Evolutionary conservation across 2,113 vertebrate species (phyloP).

Genomic region (Percopsis transmontana): DNA sequence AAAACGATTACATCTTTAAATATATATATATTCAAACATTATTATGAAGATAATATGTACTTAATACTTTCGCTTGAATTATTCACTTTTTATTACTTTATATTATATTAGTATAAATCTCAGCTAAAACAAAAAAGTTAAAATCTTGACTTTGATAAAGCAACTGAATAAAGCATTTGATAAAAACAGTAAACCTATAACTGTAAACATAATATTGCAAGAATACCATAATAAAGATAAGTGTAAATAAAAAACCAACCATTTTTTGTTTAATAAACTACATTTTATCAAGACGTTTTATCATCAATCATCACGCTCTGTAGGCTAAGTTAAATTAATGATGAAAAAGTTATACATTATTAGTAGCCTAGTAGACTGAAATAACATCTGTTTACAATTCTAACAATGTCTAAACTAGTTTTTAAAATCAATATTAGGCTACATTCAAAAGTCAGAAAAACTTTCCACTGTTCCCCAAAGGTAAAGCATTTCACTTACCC

Average conservation of each 20-base stretch:
- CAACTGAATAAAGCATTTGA: neutral
- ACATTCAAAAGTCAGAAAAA: slow-evolving; percentile 5
- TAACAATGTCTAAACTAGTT: neutral
- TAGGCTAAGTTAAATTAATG: too few relatives aligned
- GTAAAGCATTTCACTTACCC: slow-evolving; percentile 70
- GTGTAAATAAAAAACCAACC: neutral
- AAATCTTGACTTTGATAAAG: too few relatives aligned
- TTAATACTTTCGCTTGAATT: neutral
- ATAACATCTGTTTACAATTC: neutral
- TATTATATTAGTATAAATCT: neutral
- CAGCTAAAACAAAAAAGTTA: neutral
- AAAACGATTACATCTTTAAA: neutral
- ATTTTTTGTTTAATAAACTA: neutral
- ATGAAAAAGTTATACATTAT: neutral
- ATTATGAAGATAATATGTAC: neutral
- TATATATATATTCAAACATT: neutral
- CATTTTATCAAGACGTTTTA: neutral
- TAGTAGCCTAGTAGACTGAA: neutral
- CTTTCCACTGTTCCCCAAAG: slow-evolving; percentile 21
- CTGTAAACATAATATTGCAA: slow-evolving; percentile 1
- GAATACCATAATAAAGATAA: too few relatives aligned
- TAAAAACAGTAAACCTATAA: neutral
- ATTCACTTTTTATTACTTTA: neutral
- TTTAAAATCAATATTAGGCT: neutral
- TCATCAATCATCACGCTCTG: neutral